phyloP scores from a whole-genome alignment of 1,140 invertebrate genomes.

The Drosophila micromelanica region DNA sequence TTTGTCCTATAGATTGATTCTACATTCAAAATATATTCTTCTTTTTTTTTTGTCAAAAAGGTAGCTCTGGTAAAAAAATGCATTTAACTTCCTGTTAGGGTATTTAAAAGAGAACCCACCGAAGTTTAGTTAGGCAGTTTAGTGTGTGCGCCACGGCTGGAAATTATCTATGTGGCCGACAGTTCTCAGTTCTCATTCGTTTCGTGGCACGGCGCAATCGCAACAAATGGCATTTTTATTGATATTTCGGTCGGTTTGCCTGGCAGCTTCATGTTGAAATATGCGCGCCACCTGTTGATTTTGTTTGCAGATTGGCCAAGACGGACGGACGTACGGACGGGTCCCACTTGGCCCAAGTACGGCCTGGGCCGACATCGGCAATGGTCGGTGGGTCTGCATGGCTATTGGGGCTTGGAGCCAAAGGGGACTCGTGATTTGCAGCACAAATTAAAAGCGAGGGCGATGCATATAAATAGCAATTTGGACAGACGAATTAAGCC shows the following conservation, averaged over 20 bases:
- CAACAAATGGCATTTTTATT: constrained; percentile 82
- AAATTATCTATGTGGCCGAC: constrained; percentile 73
- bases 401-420: constrained; percentile 1
- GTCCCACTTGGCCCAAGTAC: too few relatives aligned
- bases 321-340: not conserved
- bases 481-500: constrained; percentile 79
- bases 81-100: not conserved
- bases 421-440: constrained; percentile 71
- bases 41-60: too few relatives aligned
- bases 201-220: constrained; percentile 68
- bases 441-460: constrained; percentile 80
- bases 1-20: too few relatives aligned
- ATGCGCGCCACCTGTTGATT: constrained; percentile 81
- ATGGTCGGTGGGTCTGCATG: too few relatives aligned
- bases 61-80: too few relatives aligned
- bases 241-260: constrained; percentile 75
- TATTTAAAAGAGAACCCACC: not conserved
- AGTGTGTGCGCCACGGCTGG: constrained; percentile 5
- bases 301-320: constrained; percentile 66
- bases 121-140: not conserved
- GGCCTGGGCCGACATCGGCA: too few relatives aligned
- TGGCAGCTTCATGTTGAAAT: constrained; percentile 77
- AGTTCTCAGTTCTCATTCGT: constrained; percentile 20
- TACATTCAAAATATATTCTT: too few relatives aligned
- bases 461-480: constrained; percentile 81